Evolutionary conservation across 2,113 vertebrate species (phyloP).

Genomic region (Saguinus midas): DNA sequence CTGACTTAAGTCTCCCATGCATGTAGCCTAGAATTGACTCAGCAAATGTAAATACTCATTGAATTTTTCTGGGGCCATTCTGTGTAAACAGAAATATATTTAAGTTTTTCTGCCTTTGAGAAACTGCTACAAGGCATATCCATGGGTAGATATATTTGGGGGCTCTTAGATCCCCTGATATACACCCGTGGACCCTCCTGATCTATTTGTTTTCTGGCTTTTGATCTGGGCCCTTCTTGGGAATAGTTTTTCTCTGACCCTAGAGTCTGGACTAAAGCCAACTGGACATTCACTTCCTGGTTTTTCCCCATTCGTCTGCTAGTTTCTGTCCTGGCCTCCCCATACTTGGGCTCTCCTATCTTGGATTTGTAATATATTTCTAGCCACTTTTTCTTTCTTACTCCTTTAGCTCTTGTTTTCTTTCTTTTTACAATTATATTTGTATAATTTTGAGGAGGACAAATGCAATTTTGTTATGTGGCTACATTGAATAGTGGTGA

Average conservation of each 20-base stretch:
- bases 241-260: background rate
- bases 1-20: background rate
- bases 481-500: no score
- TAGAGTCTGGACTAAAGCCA: background rate
- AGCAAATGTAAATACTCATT: conserved; percentile 1
- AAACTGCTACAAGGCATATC: background rate
- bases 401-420: background rate
- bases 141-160: background rate
- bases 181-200: background rate
- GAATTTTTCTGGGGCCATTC: background rate
- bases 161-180: background rate
- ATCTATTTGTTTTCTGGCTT: background rate
- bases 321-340: background rate
- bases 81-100: background rate
- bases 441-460: no score
- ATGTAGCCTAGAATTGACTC: background rate
- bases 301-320: background rate
- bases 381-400: background rate
- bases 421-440: background rate
- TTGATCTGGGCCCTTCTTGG: background rate
- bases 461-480: no score
- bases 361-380: background rate
- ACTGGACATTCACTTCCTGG: background rate
- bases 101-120: background rate
- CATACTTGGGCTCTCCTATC: background rate